These are phyloP conservation scores for Synergus itoensis DNA, from an alignment of 2,888 invertebrate species.

Conservation along the genomic window DNA sequence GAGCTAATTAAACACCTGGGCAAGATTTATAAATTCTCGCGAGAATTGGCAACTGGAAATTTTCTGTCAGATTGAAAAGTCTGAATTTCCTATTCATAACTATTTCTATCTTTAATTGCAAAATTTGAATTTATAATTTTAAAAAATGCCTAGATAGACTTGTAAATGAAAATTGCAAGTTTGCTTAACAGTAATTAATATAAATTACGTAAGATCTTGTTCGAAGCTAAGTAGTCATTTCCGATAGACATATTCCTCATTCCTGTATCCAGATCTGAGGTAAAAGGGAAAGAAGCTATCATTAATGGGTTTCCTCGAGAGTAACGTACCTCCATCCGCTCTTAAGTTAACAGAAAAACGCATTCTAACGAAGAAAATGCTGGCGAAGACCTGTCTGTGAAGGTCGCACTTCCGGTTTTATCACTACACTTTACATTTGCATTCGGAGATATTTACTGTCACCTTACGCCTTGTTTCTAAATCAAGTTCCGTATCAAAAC, in stretches of 20 bases:
- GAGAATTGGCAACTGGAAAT: background rate
- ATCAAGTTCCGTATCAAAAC: constrained; percentile 10
- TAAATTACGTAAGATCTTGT: constrained; percentile 15
- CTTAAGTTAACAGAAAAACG: constrained; percentile 32
- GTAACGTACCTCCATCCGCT: constrained; percentile 48
- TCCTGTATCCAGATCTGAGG: background rate
- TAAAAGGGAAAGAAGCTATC: constrained; percentile 51
- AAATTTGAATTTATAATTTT: background rate
- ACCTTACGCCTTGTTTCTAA: constrained; percentile 20
- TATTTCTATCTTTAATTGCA: background rate
- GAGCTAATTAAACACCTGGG: constrained; percentile 7
- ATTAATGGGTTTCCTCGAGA: constrained; percentile 47
- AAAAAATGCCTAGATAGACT: background rate
- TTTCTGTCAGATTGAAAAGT: background rate
- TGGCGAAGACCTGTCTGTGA: constrained; percentile 54
- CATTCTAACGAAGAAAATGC: constrained; percentile 47
- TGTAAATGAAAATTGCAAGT: background rate
- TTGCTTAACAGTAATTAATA: background rate
- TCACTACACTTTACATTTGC: constrained; percentile 44
- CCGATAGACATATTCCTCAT: background rate
- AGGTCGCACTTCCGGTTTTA: constrained; percentile 54
- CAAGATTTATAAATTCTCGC: background rate
- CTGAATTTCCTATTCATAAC: background rate
- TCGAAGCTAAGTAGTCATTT: background rate
- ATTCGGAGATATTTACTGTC: constrained; percentile 9